Percentiles rank a stretch among this genome's conserved stretches.
Evolutionary conservation across 2,888 invertebrate genomes (phyloP).

Genomic region (Idaea biselata): DNA sequence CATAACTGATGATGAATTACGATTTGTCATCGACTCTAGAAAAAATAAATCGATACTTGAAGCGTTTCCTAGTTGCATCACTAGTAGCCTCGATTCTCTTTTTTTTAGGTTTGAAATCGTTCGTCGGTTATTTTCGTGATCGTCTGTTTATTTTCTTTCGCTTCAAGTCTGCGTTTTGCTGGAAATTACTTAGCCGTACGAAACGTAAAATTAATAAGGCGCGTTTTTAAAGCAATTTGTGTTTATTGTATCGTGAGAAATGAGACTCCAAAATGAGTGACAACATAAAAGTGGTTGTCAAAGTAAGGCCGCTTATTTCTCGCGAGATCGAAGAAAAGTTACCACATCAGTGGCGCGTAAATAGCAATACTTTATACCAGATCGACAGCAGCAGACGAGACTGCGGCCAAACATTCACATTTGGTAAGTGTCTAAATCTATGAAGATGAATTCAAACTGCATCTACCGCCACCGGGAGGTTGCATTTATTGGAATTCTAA

Average conservation of each 20-base stretch:
- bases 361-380: constrained; percentile 80
- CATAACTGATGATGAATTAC: too few relatives aligned
- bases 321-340: constrained; percentile 82
- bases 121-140: constrained; percentile 58
- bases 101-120: constrained; percentile 48
- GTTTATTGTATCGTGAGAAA: constrained; percentile 4
- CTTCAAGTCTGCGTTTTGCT: constrained; percentile 8
- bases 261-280: constrained; percentile 75
- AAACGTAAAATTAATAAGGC: constrained; percentile 11
- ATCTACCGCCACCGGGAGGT: not conserved
- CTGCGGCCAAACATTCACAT: constrained; percentile 52
- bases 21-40: too few relatives aligned
- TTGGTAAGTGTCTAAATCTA: constrained; percentile 53
- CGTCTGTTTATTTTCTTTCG: constrained; percentile 30
- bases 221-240: not conserved
- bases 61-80: not conserved
- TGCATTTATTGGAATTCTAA: constrained; percentile 36
- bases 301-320: constrained; percentile 84
- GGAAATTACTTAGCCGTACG: constrained; percentile 12
- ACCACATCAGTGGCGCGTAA: constrained; percentile 81
- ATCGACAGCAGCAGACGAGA: constrained; percentile 76
- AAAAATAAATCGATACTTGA: not conserved
- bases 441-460: not conserved
- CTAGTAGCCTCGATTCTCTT: constrained; percentile 15
- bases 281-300: constrained; percentile 88